Evolutionary conservation across 2,113 vertebrate species (phyloP).

Genomic region (Eulacestoma nigropectus): DNA sequence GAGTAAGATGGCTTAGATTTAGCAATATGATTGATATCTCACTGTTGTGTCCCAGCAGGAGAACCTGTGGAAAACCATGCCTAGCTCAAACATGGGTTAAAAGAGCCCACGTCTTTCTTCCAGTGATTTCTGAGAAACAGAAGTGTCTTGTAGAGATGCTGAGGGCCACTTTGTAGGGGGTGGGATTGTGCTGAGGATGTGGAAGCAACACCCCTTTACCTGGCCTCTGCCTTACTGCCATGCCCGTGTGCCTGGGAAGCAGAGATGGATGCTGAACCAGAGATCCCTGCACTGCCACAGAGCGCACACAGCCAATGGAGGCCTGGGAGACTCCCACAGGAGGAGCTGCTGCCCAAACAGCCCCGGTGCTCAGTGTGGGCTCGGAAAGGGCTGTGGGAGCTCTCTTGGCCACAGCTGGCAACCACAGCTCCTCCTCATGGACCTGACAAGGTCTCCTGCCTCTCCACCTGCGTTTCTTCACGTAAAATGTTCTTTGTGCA

Average conservation of each 20-base stretch:
- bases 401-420: not conserved
- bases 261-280: accelerated
- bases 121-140: not conserved
- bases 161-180: not conserved
- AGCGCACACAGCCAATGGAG: not conserved
- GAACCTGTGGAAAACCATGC: not conserved
- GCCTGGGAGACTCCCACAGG: accelerated
- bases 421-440: not conserved
- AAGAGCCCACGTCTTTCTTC: not conserved
- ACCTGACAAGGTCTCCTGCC: not conserved
- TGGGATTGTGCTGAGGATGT: not conserved
- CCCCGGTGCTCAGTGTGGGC: accelerated
- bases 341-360: not conserved
- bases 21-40: not conserved
- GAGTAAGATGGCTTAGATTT: not conserved
- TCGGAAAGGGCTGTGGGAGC: not conserved
- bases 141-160: not conserved
- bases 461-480: accelerated
- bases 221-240: accelerated
- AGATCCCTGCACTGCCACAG: not conserved
- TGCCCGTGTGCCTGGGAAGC: accelerated
- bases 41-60: not conserved
- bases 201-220: not conserved
- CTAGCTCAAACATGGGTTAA: not conserved
- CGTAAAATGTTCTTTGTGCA: accelerated